These are phyloP conservation scores for Pipra filicauda DNA, from an alignment of 2,113 vertebrate species.

Conservation along the genomic window DNA sequence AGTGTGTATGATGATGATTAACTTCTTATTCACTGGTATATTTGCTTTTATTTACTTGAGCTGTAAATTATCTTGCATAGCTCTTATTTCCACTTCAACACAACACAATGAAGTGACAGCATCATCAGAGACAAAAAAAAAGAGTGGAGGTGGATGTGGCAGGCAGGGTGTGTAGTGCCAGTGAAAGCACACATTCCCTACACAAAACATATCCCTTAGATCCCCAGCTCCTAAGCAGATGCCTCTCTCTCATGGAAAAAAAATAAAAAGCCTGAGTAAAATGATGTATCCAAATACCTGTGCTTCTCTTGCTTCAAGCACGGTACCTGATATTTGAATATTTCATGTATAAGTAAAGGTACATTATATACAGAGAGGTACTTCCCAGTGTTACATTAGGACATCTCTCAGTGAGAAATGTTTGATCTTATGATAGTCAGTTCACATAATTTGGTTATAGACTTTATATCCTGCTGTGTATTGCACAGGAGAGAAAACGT, in stretches of 20 bases:
- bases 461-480: not conserved
- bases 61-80: not conserved
- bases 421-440: slow-evolving; percentile 27
- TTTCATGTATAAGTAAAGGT: slow-evolving; percentile 24
- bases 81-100: not conserved
- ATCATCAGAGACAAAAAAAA: not conserved
- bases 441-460: not conserved
- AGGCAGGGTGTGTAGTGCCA: not conserved
- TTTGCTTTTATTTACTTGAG: not conserved
- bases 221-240: not conserved
- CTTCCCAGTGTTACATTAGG: not conserved
- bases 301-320: not conserved
- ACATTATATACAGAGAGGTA: not conserved
- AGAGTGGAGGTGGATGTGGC: not conserved
- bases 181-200: not conserved
- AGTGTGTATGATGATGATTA: not conserved
- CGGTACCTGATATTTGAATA: not conserved
- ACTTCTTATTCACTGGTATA: not conserved
- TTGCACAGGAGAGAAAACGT: not conserved
- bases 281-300: not conserved
- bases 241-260: not conserved
- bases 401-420: not conserved
- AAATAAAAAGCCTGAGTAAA: not conserved
- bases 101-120: not conserved
- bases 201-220: not conserved